These are phyloP conservation scores for Entosphenus tridentatus DNA, from an alignment of 2,113 vertebrate genomes.

Conservation along the genomic window DNA sequence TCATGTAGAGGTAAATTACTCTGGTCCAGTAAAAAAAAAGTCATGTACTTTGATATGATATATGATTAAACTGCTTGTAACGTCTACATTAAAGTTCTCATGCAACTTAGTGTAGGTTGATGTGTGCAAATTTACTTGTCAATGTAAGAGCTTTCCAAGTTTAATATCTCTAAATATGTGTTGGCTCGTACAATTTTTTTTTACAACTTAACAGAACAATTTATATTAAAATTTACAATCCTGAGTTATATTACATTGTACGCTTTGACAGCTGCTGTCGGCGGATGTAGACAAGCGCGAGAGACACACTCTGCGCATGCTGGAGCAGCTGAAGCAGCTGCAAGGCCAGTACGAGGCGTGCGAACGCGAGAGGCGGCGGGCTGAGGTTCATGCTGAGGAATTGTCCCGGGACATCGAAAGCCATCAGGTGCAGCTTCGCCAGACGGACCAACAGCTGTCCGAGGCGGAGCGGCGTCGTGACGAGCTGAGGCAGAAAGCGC, in stretches of 20 bases:
- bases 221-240: too few species aligned
- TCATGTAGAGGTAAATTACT: constrained; percentile 37
- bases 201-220: too few species aligned
- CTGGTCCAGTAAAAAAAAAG: not conserved
- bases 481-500: constrained; percentile 49
- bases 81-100: too few species aligned
- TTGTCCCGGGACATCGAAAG: constrained; percentile 27
- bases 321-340: constrained; percentile 52
- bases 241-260: not conserved
- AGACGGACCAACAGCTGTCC: constrained; percentile 32
- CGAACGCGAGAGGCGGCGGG: constrained; percentile 20
- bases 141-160: too few species aligned
- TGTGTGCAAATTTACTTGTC: too few species aligned
- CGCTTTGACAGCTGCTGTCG: constrained; percentile 26
- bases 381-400: constrained; percentile 23
- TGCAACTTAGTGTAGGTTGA: too few species aligned
- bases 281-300: constrained; percentile 40
- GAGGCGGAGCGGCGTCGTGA: constrained; percentile 40
- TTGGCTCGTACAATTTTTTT: too few species aligned
- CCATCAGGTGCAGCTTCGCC: constrained; percentile 24
- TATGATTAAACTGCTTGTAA: too few species aligned
- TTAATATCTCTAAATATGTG: too few species aligned
- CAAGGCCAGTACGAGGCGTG: constrained; percentile 33
- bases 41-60: too few species aligned
- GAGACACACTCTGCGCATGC: constrained; percentile 47